Evolutionary conservation across 2,797 vertebrate species (phyloP).

Genomic region (Xiphophorus birchmanni): DNA sequence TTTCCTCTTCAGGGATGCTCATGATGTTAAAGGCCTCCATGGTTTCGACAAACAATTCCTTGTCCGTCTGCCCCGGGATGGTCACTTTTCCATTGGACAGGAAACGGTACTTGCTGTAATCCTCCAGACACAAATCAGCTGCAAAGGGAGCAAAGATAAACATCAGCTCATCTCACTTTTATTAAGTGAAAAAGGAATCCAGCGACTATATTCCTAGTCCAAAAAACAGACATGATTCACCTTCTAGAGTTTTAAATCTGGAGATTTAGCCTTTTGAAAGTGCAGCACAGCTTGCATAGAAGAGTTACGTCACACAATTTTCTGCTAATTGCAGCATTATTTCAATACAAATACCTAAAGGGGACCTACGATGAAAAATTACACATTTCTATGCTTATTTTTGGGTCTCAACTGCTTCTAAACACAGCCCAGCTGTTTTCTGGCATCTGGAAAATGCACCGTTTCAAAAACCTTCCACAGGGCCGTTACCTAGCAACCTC

Average conservation of each 20-base stretch:
- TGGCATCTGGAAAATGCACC: too few relatives aligned
- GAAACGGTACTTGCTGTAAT: slow-evolving; percentile 95
- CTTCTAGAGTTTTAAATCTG: not conserved
- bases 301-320: not conserved
- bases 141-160: not conserved
- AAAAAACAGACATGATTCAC: not conserved
- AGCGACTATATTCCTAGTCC: not conserved
- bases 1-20: slow-evolving; percentile 93
- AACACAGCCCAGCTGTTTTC: too few relatives aligned
- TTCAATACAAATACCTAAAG: not conserved
- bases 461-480: too few relatives aligned
- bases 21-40: slow-evolving; percentile 96
- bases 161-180: not conserved
- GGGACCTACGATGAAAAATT: too few relatives aligned
- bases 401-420: too few relatives aligned
- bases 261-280: not conserved
- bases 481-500: too few relatives aligned
- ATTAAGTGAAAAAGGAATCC: too few relatives aligned
- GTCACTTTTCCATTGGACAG: slow-evolving; percentile 95
- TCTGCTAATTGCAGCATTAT: not conserved
- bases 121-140: slow-evolving; percentile 93
- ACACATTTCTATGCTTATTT: too few relatives aligned
- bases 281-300: not conserved
- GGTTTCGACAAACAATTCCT: slow-evolving; percentile 94
- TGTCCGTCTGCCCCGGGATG: slow-evolving; percentile 95